Evolutionary conservation across 2,113 vertebrate species (phyloP).

Genomic region (Hypanus sabinus): DNA sequence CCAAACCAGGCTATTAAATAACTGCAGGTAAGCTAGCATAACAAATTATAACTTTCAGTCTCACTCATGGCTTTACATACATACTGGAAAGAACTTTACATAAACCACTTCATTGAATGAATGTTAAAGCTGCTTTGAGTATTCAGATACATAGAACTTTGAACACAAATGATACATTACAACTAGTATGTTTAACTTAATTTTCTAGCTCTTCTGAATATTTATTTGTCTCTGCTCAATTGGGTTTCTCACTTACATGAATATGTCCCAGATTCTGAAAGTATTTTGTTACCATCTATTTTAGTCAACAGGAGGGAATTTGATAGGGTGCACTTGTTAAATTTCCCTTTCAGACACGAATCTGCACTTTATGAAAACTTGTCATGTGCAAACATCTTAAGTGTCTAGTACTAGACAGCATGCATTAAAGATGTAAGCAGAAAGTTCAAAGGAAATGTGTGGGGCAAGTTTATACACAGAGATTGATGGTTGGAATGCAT

Average conservation of each 20-base stretch:
- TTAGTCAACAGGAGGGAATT: background rate
- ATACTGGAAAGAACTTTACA: background rate
- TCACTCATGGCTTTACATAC: background rate
- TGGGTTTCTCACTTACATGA: background rate
- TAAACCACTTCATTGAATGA: background rate
- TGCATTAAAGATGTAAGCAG: too few relatives aligned
- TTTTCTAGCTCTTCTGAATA: background rate
- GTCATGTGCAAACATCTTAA: background rate
- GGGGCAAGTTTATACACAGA: too few relatives aligned
- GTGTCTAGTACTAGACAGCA: too few relatives aligned
- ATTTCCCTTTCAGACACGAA: background rate
- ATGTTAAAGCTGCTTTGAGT: background rate
- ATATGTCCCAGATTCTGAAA: background rate
- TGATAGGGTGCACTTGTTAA: background rate
- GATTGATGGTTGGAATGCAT: too few relatives aligned
- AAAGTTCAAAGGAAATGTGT: too few relatives aligned
- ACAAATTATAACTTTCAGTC: background rate
- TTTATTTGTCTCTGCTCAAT: background rate
- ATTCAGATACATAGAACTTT: background rate
- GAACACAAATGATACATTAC: background rate
- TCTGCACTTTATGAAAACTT: background rate
- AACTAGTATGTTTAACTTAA: background rate
- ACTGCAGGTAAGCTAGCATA: background rate
- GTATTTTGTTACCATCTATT: background rate
- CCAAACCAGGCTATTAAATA: conserved; percentile 24